These are phyloP conservation scores for Steatocranus sp. DNA, from an alignment of 2,797 vertebrate genomes.

Conservation along the genomic window DNA sequence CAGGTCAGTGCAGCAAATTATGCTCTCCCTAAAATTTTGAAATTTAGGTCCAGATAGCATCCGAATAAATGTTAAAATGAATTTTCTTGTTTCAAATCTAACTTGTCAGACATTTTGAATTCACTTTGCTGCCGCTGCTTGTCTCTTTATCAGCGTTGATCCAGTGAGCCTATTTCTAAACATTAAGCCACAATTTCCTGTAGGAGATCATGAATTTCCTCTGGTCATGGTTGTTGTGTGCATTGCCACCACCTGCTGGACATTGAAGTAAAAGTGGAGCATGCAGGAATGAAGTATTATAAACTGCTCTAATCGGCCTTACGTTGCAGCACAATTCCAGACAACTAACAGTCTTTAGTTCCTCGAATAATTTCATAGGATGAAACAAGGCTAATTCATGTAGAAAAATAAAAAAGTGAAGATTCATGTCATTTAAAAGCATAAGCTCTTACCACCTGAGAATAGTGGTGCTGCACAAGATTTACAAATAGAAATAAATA, in stretches of 20 bases:
- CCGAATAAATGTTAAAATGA: neutral
- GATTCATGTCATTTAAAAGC: neutral
- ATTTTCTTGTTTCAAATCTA: neutral
- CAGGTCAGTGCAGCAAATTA: conserved; percentile 75
- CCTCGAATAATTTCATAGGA: neutral
- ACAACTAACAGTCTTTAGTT: neutral
- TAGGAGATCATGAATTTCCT: neutral
- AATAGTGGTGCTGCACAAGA: neutral
- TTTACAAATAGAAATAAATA: neutral
- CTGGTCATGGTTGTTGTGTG: neutral
- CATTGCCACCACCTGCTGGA: neutral
- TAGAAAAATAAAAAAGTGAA: neutral
- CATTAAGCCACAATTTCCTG: neutral
- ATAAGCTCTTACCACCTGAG: neutral
- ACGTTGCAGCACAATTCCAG: neutral
- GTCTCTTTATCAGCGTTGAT: neutral
- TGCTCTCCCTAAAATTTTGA: accelerated
- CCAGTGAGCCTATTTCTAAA: neutral
- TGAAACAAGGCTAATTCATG: neutral
- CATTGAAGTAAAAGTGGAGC: neutral
- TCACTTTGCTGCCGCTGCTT: accelerated
- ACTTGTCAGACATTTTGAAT: neutral
- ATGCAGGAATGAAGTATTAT: neutral
- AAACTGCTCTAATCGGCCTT: neutral
- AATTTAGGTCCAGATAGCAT: neutral